Evolutionary conservation across 2,113 vertebrate species (phyloP), one percentile per base, ranked within the genome.

Genomic region (Microcebus griseorufus): DNA sequence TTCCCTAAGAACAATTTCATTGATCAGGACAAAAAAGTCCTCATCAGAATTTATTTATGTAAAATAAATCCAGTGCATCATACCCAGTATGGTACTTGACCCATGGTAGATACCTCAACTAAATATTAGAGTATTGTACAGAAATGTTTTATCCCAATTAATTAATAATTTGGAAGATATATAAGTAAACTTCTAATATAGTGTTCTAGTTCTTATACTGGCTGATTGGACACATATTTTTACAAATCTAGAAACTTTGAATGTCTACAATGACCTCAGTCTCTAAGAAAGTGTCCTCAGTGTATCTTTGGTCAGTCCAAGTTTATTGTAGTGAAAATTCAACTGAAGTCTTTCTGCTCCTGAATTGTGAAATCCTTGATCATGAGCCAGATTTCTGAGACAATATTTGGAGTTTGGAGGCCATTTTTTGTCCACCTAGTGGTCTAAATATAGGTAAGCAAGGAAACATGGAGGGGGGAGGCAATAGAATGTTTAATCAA

Each of bases 381-480:
- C 2, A 42, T 16, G 0, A 60, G 4, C 10, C 20, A 0, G 42
- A 53, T 39, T 0, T 48, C 39, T 72, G 9, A 6, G 4, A 3
- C 9, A 75, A 82, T 1, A 76, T 1, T 17, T 85, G 20, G 1
- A 60, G 4, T 79, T 94, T 91, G 6, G 14, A 42, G 2, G 5
- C 0, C 27, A 37, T n/a, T 58, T 72, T 95, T 62, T 32, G 14
- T 58, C 13, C 0, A 53, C n/a, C 17, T n/a, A 22, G 27, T 62
- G 20, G 9, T 82, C n/a, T 69, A 32, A 3, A 22, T 73, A 29
- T 51, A 53, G 10, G 3, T 27, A 86, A 88, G 60, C 23, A 87
- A 55, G 4, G 34, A 82, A 78, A 78, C 4, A 65, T 4, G 6
- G 13, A 0, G 4, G 22, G 45, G 27, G 4, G 22, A 2, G 16